A percentile compares a stretch with the other conserved stretches of the same genome.
Conservation (phyloP, 2,113 vertebrate genomes). For the Tenebrosternarchus preto region DNA sequence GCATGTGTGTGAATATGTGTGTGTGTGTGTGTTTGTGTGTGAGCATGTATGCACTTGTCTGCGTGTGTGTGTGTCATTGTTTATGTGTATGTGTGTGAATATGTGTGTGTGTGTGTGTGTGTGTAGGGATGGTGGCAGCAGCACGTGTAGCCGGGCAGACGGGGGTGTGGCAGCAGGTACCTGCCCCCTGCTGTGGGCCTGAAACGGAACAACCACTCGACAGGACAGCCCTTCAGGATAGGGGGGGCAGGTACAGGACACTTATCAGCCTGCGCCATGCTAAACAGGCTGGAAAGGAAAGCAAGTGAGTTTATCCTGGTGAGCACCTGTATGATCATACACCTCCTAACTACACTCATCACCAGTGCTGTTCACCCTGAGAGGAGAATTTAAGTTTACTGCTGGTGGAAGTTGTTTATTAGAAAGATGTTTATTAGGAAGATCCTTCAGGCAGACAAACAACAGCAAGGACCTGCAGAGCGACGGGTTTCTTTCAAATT, state of each 20-base stretch:
- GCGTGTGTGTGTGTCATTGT: too few relatives aligned
- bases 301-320: slow-evolving; percentile 8
- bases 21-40: slow-evolving; percentile 9
- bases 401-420: too few relatives aligned
- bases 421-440: too few relatives aligned
- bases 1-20: too few relatives aligned
- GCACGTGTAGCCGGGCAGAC: slow-evolving; percentile 57
- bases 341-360: neutral
- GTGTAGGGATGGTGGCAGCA: slow-evolving; percentile 30
- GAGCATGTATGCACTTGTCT: too few relatives aligned
- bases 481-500: neutral
- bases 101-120: slow-evolving; percentile 5
- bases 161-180: slow-evolving; percentile 78
- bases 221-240: slow-evolving; percentile 64
- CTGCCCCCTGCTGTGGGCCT: slow-evolving; percentile 75
- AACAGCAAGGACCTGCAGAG: neutral
- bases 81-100: slow-evolving; percentile 20
- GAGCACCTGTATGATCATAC: neutral
- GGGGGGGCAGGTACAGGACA: slow-evolving; percentile 60
- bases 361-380: neutral
- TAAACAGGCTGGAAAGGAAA: slow-evolving; percentile 21
- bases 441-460: too few relatives aligned
- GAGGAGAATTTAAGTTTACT: neutral
- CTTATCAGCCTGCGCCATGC: slow-evolving; percentile 18
- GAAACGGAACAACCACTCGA: slow-evolving; percentile 69